A percentile compares a stretch with the other conserved stretches of the same genome.
Evolutionary conservation across 2,888 invertebrate species (phyloP).

Genomic region (Empis livida): DNA sequence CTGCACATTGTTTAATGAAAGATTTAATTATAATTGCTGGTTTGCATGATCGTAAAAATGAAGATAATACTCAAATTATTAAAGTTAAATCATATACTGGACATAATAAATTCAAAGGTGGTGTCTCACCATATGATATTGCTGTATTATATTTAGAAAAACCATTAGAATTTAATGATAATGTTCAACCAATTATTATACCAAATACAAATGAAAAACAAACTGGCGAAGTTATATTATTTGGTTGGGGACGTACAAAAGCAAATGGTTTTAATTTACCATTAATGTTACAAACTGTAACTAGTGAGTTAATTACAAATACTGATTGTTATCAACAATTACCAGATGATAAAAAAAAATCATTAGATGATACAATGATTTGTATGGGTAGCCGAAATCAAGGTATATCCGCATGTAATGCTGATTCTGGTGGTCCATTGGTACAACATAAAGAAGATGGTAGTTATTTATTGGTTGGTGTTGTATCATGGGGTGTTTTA

Average conservation of each 20-base stretch:
- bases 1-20: conserved; percentile 11
- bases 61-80: conserved; percentile 18
- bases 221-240: conserved; percentile 10
- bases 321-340: conserved; percentile 14
- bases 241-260: conserved; percentile 24
- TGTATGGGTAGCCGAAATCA: conserved; percentile 6
- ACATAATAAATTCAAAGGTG: conserved; percentile 28
- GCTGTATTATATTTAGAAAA: conserved; percentile 33
- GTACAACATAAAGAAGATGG: conserved; percentile 8
- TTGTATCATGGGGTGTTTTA: conserved; percentile 39
- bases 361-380: conserved; percentile 10
- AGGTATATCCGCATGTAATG: conserved; percentile 33
- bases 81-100: conserved; percentile 16
- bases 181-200: conserved; percentile 3
- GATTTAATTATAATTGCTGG: conserved; percentile 27
- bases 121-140: conserved; percentile 40
- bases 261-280: conserved; percentile 17
- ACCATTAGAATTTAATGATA: conserved; percentile 22
- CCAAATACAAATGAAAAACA: conserved; percentile 6
- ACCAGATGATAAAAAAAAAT: conserved; percentile 13
- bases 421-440: conserved; percentile 33
- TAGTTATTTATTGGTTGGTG: conserved; percentile 25
- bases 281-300: conserved; percentile 21
- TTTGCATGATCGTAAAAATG: conserved; percentile 23
- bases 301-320: conserved; percentile 18